These are phyloP conservation scores for Phyto melanocephala DNA, from an alignment of 2,888 invertebrate species.

Conservation along the genomic window DNA sequence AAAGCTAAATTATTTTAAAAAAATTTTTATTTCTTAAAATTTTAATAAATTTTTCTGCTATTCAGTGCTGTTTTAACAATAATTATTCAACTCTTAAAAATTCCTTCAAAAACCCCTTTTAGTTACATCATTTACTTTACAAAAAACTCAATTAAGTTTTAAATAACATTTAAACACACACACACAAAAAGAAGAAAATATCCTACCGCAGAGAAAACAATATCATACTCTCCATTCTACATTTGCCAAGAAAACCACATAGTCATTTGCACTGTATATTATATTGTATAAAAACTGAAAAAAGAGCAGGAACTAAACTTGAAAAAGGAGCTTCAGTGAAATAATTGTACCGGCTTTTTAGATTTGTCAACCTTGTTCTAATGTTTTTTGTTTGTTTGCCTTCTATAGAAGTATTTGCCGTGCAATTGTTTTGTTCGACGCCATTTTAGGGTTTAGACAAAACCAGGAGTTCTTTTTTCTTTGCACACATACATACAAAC, in stretches of 20 bases:
- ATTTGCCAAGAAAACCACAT: slow-evolving; percentile 17
- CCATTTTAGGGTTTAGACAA: slow-evolving; percentile 45
- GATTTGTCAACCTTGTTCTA: slow-evolving; percentile 43
- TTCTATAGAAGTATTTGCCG: background rate
- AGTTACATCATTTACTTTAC: background rate
- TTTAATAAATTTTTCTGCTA: background rate
- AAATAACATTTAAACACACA: background rate
- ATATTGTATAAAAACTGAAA: background rate
- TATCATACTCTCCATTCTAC: background rate
- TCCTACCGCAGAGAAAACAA: background rate
- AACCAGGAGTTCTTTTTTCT: background rate
- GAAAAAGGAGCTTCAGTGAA: background rate
- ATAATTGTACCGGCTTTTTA: slow-evolving; percentile 43
- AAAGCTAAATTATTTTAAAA: too few species aligned
- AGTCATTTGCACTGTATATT: slow-evolving; percentile 37
- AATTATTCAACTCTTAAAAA: background rate
- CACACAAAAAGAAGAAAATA: background rate
- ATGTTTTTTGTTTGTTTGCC: background rate
- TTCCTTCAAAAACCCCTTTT: background rate
- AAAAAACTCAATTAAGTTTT: slow-evolving; percentile 45
- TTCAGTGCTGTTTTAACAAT: background rate
- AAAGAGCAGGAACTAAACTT: slow-evolving; percentile 1
- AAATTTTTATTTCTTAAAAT: too few species aligned
- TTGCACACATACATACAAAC: too few species aligned
- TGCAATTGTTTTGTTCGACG: slow-evolving; percentile 27